Evolutionary conservation across 2,888 invertebrate species (phyloP), one percentile per base, ranked within the genome.

Genomic region (Rhagonycha fulva): DNA sequence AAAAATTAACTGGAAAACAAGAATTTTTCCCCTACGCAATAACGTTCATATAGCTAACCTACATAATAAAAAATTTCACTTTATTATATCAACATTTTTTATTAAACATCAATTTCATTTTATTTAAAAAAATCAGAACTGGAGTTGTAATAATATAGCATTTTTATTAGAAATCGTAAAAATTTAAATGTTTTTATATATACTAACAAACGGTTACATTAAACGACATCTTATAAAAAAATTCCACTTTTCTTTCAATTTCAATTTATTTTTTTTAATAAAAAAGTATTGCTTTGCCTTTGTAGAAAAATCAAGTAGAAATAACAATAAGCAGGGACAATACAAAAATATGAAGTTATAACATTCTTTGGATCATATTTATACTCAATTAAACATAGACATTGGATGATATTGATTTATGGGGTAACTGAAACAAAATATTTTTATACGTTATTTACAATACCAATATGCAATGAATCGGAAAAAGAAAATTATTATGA

Each of bases 301-400:
- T 1, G 32, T 12, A 5, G 12, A 12, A 32, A n/a, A 47, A 47
- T 47, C n/a, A 47, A 47, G 47, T 47, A 7, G 5, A 47, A 47
- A n/a, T 62, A 24, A 26, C 62, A 70, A 28, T 26, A 72, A 72
- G 30, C 62, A 66, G 14, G 14, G 66, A 28, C 24, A 60, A 26
- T 47, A 66, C 66, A 26, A 67, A n/a, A 72, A 72, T 72, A 72
- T 32, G 66, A 72, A 66, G 71, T 71, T 71, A 47, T 63, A 72
- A 26, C 32, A 60, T 72, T 63, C 66, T 66, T 72, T 72, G 63
- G 72, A 72, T 66, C 72, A 66, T 66, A 72, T 47, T 71, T 71
- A 63, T 66, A 71, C 66, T 72, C 72, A 72, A 47, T 66, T 67
- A 32, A n/a, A 72, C 72, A 72, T 66, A 60, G 66, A 67, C 72